Percentiles rank a stretch among this genome's conserved stretches.
phyloP scores from a whole-genome alignment of 2,888 invertebrate species.

The Troides aeacus region DNA sequence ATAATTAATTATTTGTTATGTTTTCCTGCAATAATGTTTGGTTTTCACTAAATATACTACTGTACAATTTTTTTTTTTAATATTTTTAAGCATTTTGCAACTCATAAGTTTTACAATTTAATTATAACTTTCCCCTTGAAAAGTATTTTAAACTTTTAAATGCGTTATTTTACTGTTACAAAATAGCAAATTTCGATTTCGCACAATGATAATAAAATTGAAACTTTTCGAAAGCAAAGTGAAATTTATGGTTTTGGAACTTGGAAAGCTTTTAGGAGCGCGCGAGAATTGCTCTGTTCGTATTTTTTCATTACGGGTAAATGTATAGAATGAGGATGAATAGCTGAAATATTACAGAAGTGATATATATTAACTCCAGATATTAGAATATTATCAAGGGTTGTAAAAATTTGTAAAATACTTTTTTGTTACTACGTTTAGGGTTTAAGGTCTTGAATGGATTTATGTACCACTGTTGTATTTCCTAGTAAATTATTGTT shows the following conservation, averaged over 20 bases:
- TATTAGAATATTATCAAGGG: neutral
- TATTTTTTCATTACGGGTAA: slow-evolving; percentile 42
- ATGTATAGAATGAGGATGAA: slow-evolving; percentile 34
- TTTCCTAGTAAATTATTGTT: neutral
- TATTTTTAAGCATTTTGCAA: neutral
- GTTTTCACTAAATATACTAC: neutral
- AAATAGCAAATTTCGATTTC: slow-evolving; percentile 28
- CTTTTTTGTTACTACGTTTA: neutral
- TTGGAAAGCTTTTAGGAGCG: slow-evolving; percentile 31
- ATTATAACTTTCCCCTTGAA: neutral
- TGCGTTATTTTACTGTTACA: slow-evolving; percentile 8
- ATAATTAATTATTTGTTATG: no score
- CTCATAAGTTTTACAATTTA: neutral
- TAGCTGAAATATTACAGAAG: slow-evolving; percentile 3
- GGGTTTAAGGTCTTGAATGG: neutral
- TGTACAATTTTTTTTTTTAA: neutral
- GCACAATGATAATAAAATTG: slow-evolving; percentile 8
- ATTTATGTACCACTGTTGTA: neutral
- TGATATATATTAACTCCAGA: neutral
- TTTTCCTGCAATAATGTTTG: no score
- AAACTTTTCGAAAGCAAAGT: slow-evolving; percentile 34
- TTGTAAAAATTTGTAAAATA: neutral
- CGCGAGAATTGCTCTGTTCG: slow-evolving; percentile 34
- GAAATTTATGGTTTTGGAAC: slow-evolving; percentile 49
- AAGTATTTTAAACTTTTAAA: slow-evolving; percentile 1